phyloP scores from a whole-genome alignment of 2,113 vertebrate species.

The Grammomys surdaster region DNA sequence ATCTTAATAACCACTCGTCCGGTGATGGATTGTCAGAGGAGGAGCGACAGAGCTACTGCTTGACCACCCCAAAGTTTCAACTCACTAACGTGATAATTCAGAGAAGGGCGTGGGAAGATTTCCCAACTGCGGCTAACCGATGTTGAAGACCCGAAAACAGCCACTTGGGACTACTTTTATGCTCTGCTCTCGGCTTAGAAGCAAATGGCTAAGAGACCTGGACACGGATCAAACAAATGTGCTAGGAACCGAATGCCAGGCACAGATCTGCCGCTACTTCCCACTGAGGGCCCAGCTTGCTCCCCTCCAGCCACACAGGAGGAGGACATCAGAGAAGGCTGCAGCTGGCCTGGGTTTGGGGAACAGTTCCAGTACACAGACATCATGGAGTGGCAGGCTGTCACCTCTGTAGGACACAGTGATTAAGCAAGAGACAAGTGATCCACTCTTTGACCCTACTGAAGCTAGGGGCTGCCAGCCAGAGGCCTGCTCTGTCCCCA shows the following conservation, averaged over 20 bases:
- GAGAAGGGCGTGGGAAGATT: conserved; percentile 32
- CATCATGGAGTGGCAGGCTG: neutral
- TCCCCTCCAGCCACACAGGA: conserved; percentile 54
- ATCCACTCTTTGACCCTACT: neutral
- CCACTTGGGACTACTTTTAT: conserved; percentile 73
- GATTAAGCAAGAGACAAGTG: neutral
- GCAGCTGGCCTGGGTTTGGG: conserved; percentile 53
- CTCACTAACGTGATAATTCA: conserved; percentile 66
- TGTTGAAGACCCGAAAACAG: conserved; percentile 72
- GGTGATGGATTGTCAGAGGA: conserved; percentile 61
- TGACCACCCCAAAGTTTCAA: conserved; percentile 53
- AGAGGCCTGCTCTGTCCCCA: neutral
- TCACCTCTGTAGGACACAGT: neutral
- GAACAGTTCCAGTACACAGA: neutral
- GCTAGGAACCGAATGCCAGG: neutral
- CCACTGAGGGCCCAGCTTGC: conserved; percentile 51
- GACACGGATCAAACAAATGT: conserved; percentile 74
- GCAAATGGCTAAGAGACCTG: conserved; percentile 69
- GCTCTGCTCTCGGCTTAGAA: conserved; percentile 69
- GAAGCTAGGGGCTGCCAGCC: neutral
- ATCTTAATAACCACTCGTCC: conserved; percentile 24
- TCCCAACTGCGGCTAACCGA: conserved; percentile 70
- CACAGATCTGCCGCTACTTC: conserved; percentile 39
- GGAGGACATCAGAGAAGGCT: neutral
- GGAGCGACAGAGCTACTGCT: neutral